Evolutionary conservation across 2,888 invertebrate species (phyloP), one percentile per base, ranked within the genome.

Genomic region (Drosophila planitibia): DNA sequence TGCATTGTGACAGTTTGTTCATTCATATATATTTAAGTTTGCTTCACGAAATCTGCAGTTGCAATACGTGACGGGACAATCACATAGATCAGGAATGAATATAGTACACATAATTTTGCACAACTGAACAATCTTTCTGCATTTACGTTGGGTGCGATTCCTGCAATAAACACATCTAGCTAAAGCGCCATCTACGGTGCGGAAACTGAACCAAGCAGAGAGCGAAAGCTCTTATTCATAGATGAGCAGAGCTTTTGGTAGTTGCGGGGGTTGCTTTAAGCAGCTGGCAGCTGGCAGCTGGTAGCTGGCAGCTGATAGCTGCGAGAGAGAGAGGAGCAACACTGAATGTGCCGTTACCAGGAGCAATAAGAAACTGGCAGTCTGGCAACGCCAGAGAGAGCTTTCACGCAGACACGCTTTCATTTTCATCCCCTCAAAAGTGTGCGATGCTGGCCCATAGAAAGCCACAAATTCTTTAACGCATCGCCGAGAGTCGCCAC

Each of bases 371-470:
- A 35, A 33, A 35, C 6, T 10, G 19, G 30, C 33, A n/a, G 30
- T 70, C 69, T 49, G 75, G 70, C 69, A 70, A 73, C 72, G 58
- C 76, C 39, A n/a, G n/a, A 28, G 25, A 74, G 32, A 58, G 74
- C 68, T 74, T 65, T 74, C 39, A 19, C 16, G 22, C 30, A 44
- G 19, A n/a, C 33, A 47, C 44, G 19, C 59, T 35, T 47, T 44
- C 28, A 78, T 63, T 72, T 79, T 79, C 80, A 80, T 66, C 80
- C 79, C 82, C 70, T 39, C 65, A 67, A 67, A 58, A 47, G 9
- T 25, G 22, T 57, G 71, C 83, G 80, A 82, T 80, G 80, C 80
- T 80, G 80, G 54, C 74, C 55, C 69, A 70, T 39, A 22, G 12
- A 16, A 55, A 65, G 53, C 41, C 83, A 68, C 55, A 66, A 68